Conservation (phyloP, 1,140 invertebrate genomes). For the Andricus grossulariae region DNA sequence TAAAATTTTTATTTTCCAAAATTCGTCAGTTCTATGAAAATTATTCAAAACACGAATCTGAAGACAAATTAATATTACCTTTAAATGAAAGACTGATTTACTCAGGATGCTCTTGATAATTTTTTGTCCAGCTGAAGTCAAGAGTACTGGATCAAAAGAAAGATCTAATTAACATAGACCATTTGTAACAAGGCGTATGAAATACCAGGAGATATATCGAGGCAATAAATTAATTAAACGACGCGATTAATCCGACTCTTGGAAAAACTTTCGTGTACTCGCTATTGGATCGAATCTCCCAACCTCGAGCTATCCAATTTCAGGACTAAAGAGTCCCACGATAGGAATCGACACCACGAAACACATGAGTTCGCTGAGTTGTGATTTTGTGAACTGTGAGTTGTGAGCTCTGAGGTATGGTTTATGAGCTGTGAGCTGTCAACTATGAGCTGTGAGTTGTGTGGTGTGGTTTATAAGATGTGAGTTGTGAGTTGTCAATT, state of each 20-base stretch:
- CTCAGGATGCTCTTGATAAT: background rate
- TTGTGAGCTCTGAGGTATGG: too few species aligned
- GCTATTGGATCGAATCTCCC: conserved; percentile 19
- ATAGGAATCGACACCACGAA: background rate
- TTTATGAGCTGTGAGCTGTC: too few species aligned
- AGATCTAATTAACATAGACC: conserved; percentile 14
- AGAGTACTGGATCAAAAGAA: conserved; percentile 6
- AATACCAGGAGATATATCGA: conserved; percentile 23
- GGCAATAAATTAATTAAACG: conserved; percentile 31
- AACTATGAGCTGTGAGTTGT: too few species aligned
- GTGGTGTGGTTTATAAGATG: too few species aligned
- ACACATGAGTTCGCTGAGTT: accelerated
- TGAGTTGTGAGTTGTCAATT: too few species aligned
- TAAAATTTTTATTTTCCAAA: background rate
- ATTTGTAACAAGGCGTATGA: conserved; percentile 24
- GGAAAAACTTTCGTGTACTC: conserved; percentile 2
- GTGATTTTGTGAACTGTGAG: too few species aligned
- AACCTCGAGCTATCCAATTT: conserved; percentile 26
- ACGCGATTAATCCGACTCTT: conserved; percentile 11
- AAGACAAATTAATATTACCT: background rate
- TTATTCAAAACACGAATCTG: too few species aligned
- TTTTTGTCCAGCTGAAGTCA: background rate
- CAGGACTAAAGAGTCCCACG: conserved; percentile 25
- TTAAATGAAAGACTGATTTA: background rate
- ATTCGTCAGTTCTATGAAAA: too few species aligned